phyloP scores from a whole-genome alignment of 2,797 vertebrate species.

The Nannoperca obscura region DNA sequence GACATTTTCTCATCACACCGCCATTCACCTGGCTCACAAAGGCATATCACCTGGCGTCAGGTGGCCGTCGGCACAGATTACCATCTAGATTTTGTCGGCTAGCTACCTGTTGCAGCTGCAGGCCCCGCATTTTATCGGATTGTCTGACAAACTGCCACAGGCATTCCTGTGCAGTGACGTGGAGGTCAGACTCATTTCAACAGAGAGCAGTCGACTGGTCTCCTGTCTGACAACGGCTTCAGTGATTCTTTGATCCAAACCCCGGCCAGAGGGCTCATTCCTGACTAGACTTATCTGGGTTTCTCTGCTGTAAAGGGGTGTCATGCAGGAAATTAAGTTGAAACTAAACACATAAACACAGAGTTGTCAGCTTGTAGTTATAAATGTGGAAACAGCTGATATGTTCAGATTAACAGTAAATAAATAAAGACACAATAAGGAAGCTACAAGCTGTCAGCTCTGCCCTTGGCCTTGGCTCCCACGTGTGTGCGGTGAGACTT shows the following conservation, averaged over 20 bases:
- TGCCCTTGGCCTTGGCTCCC: constrained; percentile 6
- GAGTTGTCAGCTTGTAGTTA: background rate
- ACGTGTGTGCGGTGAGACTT: constrained; percentile 9
- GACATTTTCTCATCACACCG: constrained; percentile 22
- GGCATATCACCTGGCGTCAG: constrained; percentile 43
- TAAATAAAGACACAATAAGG: constrained; percentile 25
- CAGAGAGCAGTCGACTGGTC: constrained; percentile 16
- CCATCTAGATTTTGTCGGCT: constrained; percentile 61
- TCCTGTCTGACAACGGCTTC: constrained; percentile 10
- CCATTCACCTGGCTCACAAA: constrained; percentile 42
- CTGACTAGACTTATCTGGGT: constrained; percentile 11
- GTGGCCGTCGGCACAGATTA: constrained; percentile 45
- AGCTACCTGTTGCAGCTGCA: constrained; percentile 42
- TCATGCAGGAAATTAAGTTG: background rate
- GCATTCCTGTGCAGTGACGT: constrained; percentile 56
- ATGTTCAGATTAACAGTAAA: background rate
- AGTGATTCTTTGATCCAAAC: constrained; percentile 24
- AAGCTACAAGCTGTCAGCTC: constrained; percentile 21
- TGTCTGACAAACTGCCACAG: constrained; percentile 28
- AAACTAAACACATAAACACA: background rate
- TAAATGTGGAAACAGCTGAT: background rate
- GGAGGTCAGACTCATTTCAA: constrained; percentile 53
- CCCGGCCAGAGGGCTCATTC: constrained; percentile 35
- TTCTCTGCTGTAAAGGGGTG: constrained; percentile 3
- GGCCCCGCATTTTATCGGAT: constrained; percentile 37